Percentiles rank a stretch among this genome's conserved stretches.
Evolutionary conservation across 30 jellyfish, hydroid and myxozoan genomes (phyloP).

Genomic region (Euphysa ruthae): DNA sequence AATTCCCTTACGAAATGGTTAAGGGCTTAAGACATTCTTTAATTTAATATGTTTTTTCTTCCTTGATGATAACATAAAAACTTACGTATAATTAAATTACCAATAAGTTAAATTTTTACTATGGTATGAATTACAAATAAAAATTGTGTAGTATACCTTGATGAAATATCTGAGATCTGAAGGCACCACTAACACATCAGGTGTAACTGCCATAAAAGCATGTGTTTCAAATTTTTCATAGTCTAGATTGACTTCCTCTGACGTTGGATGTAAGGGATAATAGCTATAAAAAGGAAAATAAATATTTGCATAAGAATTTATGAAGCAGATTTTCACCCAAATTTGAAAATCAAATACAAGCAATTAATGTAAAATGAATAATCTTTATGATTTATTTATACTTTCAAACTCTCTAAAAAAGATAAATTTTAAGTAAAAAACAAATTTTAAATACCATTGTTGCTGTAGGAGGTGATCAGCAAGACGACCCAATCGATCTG

Average conservation of each 20-base stretch:
- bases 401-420: neutral
- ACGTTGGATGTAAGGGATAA: conserved; percentile 92
- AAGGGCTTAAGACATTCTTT: too few relatives aligned
- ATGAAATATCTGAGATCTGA: conserved; percentile 80
- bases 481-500: conserved; percentile 88
- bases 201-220: conserved; percentile 63
- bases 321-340: neutral
- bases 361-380: neutral
- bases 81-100: too few relatives aligned
- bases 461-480: conserved; percentile 73
- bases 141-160: conserved; percentile 45
- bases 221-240: conserved; percentile 60
- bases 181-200: conserved; percentile 76
- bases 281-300: conserved; percentile 38
- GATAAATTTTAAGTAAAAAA: neutral
- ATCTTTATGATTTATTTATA: neutral
- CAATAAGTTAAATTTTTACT: too few relatives aligned
- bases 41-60: too few relatives aligned
- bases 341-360: neutral
- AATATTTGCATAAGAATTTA: too few relatives aligned
- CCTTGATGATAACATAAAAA: too few relatives aligned
- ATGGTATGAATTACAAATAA: neutral
- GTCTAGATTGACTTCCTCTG: conserved; percentile 81
- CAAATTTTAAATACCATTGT: conserved; percentile 50
- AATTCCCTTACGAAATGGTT: too few relatives aligned